These are phyloP conservation scores for Diplolepis rosae DNA, from an alignment of 2,888 invertebrate species.

Conservation along the genomic window DNA sequence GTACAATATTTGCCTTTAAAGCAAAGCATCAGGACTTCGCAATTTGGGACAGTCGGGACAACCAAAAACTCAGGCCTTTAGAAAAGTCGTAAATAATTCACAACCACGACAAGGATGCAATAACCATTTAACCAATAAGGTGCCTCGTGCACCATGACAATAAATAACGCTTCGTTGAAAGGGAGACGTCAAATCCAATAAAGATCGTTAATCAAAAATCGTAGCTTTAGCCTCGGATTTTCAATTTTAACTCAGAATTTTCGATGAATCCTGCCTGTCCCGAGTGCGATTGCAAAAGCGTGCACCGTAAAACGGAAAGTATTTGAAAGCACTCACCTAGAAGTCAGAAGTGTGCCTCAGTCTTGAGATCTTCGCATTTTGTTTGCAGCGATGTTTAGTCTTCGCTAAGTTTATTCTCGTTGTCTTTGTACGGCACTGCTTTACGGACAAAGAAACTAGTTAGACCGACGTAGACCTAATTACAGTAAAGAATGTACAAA, in stretches of 20 bases:
- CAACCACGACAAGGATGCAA: slow-evolving; percentile 22
- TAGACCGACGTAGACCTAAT: slow-evolving; percentile 14
- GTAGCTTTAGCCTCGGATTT: neutral
- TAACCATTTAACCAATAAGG: slow-evolving; percentile 30
- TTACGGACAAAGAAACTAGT: slow-evolving; percentile 8
- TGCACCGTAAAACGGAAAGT: slow-evolving; percentile 19
- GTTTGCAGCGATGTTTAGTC: slow-evolving; percentile 3
- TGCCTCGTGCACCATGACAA: slow-evolving; percentile 31
- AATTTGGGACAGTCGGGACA: slow-evolving; percentile 20
- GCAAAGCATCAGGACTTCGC: slow-evolving; percentile 26
- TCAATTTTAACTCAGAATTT: neutral
- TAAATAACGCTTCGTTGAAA: slow-evolving; percentile 29
- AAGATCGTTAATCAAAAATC: neutral
- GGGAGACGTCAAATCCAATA: slow-evolving; percentile 24
- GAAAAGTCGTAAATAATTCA: slow-evolving; percentile 22
- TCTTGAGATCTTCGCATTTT: slow-evolving; percentile 27
- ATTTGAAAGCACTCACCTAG: slow-evolving; percentile 16
- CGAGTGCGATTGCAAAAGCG: slow-evolving; percentile 28
- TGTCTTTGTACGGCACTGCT: neutral
- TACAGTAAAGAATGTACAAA: slow-evolving; percentile 19
- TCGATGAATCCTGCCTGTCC: neutral
- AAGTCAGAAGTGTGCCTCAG: slow-evolving; percentile 28
- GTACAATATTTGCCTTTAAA: slow-evolving; percentile 17
- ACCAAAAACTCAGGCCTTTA: slow-evolving; percentile 10
- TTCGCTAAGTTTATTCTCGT: neutral